These are phyloP conservation scores for Limnephilus rhombicus DNA, from an alignment of 2,888 invertebrate species.

Conservation along the genomic window DNA sequence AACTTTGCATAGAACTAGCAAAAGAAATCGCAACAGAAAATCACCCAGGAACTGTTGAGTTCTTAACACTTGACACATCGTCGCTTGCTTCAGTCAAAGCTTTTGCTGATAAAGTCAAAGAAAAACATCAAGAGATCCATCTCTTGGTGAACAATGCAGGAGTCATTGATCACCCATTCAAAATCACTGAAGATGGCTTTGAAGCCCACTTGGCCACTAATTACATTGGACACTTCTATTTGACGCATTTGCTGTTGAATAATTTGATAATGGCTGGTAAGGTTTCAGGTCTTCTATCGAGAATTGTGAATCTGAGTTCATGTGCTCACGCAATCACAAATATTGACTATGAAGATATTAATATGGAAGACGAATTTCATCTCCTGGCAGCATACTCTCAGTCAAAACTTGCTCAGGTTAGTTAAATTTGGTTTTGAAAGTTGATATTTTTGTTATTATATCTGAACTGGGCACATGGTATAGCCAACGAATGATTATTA, in stretches of 20 bases:
- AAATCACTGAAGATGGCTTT: conserved; percentile 87
- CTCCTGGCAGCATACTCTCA: conserved; percentile 86
- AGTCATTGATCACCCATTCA: conserved; percentile 91
- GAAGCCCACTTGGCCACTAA: conserved; percentile 93
- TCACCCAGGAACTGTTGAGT: conserved; percentile 79
- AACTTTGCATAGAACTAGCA: conserved; percentile 73
- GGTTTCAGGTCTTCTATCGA: conserved; percentile 76
- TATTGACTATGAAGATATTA: conserved; percentile 88
- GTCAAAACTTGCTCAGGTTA: conserved; percentile 90
- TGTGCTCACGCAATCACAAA: conserved; percentile 86
- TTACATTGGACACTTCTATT: conserved; percentile 90
- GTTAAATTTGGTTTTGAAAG: background rate
- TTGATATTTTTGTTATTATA: background rate
- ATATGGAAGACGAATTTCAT: conserved; percentile 80
- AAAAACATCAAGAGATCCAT: conserved; percentile 82
- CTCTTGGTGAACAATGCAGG: conserved; percentile 93
- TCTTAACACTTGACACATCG: conserved; percentile 86
- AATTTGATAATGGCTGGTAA: conserved; percentile 82
- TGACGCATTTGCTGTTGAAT: conserved; percentile 89
- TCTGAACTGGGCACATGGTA: no score
- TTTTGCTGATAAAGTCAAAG: conserved; percentile 84
- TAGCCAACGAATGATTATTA: background rate
- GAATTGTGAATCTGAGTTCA: conserved; percentile 93
- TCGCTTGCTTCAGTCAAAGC: conserved; percentile 85
- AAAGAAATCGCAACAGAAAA: conserved; percentile 76